Percentiles rank a stretch among this genome's conserved stretches.
Evolutionary conservation across 2,888 invertebrate species (phyloP).

Genomic region (Fragum fragum): DNA sequence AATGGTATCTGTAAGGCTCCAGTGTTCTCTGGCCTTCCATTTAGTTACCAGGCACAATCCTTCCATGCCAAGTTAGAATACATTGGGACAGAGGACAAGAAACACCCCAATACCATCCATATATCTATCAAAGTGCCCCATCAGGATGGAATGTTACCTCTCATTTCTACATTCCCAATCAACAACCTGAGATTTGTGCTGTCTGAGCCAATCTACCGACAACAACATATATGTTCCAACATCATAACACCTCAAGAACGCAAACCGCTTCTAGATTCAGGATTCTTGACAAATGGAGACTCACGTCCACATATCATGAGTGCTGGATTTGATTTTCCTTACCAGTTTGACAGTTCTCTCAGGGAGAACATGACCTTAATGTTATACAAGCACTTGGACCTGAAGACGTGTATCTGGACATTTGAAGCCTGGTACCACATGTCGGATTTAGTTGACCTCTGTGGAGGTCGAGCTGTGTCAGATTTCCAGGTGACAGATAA

Average conservation of each 20-base stretch:
- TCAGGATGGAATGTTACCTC: slow-evolving; percentile 87
- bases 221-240: slow-evolving; percentile 87
- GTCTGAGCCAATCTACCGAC: slow-evolving; percentile 85
- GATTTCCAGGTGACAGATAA: slow-evolving; percentile 84
- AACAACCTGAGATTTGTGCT: slow-evolving; percentile 86
- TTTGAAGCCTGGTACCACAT: slow-evolving; percentile 87
- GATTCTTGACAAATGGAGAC: slow-evolving; percentile 69
- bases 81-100: slow-evolving; percentile 78
- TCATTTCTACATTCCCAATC: slow-evolving; percentile 87
- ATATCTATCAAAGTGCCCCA: slow-evolving; percentile 86
- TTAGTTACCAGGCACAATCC: slow-evolving; percentile 85
- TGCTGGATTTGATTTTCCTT: slow-evolving; percentile 76
- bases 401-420: slow-evolving; percentile 86
- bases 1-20: slow-evolving; percentile 83
- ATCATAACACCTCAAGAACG: slow-evolving; percentile 79
- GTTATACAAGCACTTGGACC: slow-evolving; percentile 86
- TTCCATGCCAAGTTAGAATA: slow-evolving; percentile 86
- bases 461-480: slow-evolving; percentile 86
- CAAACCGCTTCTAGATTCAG: slow-evolving; percentile 70
- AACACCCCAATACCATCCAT: slow-evolving; percentile 86
- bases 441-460: slow-evolving; percentile 86
- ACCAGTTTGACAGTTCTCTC: slow-evolving; percentile 80
- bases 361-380: slow-evolving; percentile 79
- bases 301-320: slow-evolving; percentile 29
- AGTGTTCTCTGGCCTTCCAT: slow-evolving; percentile 70